A percentile compares a stretch with the other conserved stretches of the same genome.
phyloP scores from a whole-genome alignment of 1,140 invertebrate species.

The Gerris buenoi region DNA sequence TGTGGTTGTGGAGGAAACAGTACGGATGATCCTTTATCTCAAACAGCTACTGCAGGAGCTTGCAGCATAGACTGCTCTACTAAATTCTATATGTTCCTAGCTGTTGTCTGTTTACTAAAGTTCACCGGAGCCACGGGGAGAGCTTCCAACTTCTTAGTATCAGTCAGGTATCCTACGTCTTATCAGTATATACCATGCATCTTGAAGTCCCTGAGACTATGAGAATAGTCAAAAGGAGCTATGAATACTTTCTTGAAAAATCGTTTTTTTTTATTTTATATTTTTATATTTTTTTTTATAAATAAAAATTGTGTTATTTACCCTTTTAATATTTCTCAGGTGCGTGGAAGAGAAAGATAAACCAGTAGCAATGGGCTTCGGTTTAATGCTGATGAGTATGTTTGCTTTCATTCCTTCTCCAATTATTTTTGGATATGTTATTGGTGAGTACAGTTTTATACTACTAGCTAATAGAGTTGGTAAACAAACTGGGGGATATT shows the following conservation, averaged over 20 bases:
- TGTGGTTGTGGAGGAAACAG: background rate
- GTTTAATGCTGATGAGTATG: slow-evolving; percentile 46
- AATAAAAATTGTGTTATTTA: too few species aligned
- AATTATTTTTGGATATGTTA: slow-evolving; percentile 52
- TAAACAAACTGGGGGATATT: background rate
- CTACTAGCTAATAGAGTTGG: slow-evolving; percentile 8
- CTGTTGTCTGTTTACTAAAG: slow-evolving; percentile 47
- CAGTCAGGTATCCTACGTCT: slow-evolving; percentile 41
- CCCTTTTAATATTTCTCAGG: slow-evolving; percentile 28
- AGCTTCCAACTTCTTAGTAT: slow-evolving; percentile 50
- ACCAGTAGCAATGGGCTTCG: slow-evolving; percentile 50
- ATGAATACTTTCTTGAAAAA: too few species aligned
- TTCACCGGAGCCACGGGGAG: slow-evolving; percentile 48
- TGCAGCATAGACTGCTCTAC: slow-evolving; percentile 47
- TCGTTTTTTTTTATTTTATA: too few species aligned
- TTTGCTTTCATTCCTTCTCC: slow-evolving; percentile 55
- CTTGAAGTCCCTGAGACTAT: background rate
- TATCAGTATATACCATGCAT: background rate
- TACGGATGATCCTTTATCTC: background rate
- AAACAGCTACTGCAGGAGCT: slow-evolving; percentile 31
- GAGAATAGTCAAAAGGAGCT: too few species aligned
- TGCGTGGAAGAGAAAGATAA: slow-evolving; percentile 57
- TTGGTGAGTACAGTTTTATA: too few species aligned
- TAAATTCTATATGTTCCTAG: slow-evolving; percentile 48
- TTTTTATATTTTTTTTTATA: background rate